Evolutionary conservation across 2,888 invertebrate species (phyloP), one percentile per base, ranked within the genome.

Genomic region (Chrysolina americana): DNA sequence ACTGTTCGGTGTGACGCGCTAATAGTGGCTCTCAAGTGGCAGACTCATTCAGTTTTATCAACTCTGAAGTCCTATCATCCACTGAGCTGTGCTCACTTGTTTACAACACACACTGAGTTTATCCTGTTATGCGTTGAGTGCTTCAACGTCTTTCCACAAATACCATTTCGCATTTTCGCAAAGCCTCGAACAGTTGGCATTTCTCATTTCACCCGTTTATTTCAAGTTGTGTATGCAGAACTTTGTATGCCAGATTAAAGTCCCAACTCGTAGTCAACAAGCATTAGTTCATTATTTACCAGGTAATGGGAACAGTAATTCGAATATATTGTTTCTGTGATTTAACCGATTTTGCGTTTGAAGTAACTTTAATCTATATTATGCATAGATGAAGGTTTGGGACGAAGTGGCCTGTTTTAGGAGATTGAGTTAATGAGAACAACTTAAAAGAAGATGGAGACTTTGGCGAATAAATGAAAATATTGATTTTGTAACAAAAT

Each of bases 151-250:
- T 44, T 13, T 44, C 44, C 44, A 44, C 50, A 17, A 50, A 50
- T 13, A 17, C 10, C 50, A 50, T 50, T 17, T 13, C 15, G 17
- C 59, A n/a, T n/a, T n/a, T n/a, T n/a, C n/a, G n/a, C n/a, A n/a
- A 13, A 59, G 59, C 13, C 28, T 59, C 1, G 23, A 28, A 28
- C 59, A 8, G 8, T 15, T 13, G 28, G 21, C 17, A 53, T 53
- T 21, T 48, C 53, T 21, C 53, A 53, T 53, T 53, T 53, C 44
- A 44, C 53, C 53, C 53, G 19, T 53, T 53, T 17, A 53, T 53
- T 53, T 53, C 19, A 19, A 6, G 17, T 48, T 13, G 47, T 59
- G n/a, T 15, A 59, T 28, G 28, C 28, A n/a, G 28, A 59, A 28
- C 28, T 21, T 28, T 23, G 59, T 15, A 15, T 6, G 13, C 23